These are phyloP conservation scores for Argyresthia albistria DNA, from an alignment of 2,888 invertebrate genomes.

Conservation along the genomic window DNA sequence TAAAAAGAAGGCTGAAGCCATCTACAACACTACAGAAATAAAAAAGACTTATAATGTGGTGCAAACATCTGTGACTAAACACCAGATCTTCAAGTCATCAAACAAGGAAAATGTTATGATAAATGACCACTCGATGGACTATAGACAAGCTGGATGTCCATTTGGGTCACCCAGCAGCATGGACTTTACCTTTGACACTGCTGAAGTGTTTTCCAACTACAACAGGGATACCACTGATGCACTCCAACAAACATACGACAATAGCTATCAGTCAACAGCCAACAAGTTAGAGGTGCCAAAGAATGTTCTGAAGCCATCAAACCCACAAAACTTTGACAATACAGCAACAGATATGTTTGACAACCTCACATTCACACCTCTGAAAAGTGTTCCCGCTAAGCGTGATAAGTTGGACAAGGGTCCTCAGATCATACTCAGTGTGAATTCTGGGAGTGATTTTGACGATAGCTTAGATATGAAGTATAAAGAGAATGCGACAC, in stretches of 20 bases:
- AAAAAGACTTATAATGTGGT: conserved; percentile 33
- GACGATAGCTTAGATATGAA: conserved; percentile 46
- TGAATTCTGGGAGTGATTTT: conserved; percentile 50
- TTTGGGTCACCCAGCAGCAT: conserved; percentile 44
- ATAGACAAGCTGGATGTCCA: conserved; percentile 35
- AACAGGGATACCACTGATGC: conserved; percentile 26
- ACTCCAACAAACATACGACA: conserved; percentile 48
- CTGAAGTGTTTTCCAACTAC: conserved; percentile 52
- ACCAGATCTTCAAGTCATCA: conserved; percentile 25
- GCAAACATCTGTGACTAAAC: conserved; percentile 20
- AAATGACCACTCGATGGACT: conserved; percentile 22
- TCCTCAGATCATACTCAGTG: conserved; percentile 46
- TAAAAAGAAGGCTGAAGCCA: conserved; percentile 45
- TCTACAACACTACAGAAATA: conserved; percentile 38
- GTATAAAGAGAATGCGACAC: conserved; percentile 46
- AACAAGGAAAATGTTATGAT: conserved; percentile 35
- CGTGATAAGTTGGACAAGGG: conserved; percentile 44
- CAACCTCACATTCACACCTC: conserved; percentile 52
- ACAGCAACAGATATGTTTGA: conserved; percentile 46
- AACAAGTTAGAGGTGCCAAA: conserved; percentile 13
- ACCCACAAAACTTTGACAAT: conserved; percentile 28
- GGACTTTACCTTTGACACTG: conserved; percentile 47
- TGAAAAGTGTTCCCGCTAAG: conserved; percentile 34
- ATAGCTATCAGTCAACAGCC: conserved; percentile 20
- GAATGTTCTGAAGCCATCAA: conserved; percentile 44